Conservation (phyloP, 2,888 invertebrate species). For the Sinodicranocentrus sp. region DNA sequence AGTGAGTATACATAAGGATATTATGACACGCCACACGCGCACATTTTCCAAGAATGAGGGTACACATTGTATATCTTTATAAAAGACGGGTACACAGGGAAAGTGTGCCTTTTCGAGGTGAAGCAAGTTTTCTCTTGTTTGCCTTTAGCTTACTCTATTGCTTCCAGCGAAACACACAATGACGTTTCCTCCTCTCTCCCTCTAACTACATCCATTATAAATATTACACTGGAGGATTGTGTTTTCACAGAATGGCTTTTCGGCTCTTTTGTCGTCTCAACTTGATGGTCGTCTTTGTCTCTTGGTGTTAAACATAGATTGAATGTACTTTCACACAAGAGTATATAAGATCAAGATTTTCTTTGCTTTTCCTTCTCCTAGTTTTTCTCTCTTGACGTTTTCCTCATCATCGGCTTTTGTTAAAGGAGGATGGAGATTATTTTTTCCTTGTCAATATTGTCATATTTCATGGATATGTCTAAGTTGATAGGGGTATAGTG, state of each 20-base stretch:
- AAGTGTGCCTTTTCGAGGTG: neutral
- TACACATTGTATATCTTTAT: neutral
- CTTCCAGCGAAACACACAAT: slow-evolving; percentile 25
- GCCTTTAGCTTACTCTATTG: neutral
- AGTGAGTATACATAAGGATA: no score
- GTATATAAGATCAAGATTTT: no score
- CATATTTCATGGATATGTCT: no score
- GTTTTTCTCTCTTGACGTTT: no score
- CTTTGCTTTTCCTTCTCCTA: no score
- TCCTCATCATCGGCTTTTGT: no score
- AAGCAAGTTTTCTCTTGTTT: no score
- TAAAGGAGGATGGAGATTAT: no score
- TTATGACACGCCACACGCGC: neutral
- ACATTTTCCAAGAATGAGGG: neutral
- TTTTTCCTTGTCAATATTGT: no score
- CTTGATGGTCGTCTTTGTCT: slow-evolving; percentile 63
- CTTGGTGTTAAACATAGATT: neutral
- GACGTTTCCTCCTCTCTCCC: slow-evolving; percentile 28
- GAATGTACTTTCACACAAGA: neutral
- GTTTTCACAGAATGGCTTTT: slow-evolving; percentile 35
- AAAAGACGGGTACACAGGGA: neutral
- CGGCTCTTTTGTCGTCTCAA: slow-evolving; percentile 67
- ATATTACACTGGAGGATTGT: slow-evolving; percentile 55
- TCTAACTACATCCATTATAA: slow-evolving; percentile 59
- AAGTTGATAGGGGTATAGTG: no score